Conservation (phyloP, 2,888 invertebrate genomes). For the Prenolepis imparis region DNA sequence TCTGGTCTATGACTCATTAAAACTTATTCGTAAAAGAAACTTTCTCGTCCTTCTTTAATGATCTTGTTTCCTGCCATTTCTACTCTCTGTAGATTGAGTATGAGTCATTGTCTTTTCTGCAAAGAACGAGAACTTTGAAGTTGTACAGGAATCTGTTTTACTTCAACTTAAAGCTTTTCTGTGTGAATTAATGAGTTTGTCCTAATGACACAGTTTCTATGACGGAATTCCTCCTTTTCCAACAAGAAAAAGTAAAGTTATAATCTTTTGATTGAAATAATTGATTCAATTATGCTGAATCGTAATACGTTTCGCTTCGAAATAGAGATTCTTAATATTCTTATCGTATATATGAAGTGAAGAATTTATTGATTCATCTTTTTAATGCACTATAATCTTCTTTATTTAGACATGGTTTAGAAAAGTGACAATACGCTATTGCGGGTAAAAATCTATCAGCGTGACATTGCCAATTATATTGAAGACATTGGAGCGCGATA, state of each 20-base stretch:
- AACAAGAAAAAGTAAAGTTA: neutral
- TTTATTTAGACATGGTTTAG: conserved; percentile 17
- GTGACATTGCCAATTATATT: conserved; percentile 66
- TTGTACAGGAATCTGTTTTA: conserved; percentile 35
- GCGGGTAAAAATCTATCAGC: conserved; percentile 69
- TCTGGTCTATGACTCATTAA: conserved; percentile 35
- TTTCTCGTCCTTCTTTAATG: conserved; percentile 27
- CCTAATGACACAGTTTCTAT: conserved; percentile 38
- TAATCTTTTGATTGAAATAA: neutral
- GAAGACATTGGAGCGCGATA: conserved; percentile 60
- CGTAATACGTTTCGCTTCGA: neutral
- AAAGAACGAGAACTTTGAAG: conserved; percentile 37
- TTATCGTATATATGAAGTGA: neutral
- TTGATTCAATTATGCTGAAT: conserved; percentile 8
- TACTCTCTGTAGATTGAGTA: conserved; percentile 38
- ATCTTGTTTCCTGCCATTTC: conserved; percentile 43
- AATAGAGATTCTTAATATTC: neutral
- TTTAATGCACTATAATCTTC: neutral
- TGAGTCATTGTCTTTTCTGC: conserved; percentile 45
- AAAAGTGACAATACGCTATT: conserved; percentile 24
- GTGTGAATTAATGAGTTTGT: conserved; percentile 49
- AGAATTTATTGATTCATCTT: neutral
- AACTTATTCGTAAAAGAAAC: conserved; percentile 33
- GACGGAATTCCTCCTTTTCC: conserved; percentile 9
- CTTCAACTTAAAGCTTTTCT: conserved; percentile 22